A percentile compares a stretch with the other conserved stretches of the same genome.
These are phyloP conservation scores for Osmoderma eremita DNA, from an alignment of 2,888 invertebrate species.

Conservation along the genomic window DNA sequence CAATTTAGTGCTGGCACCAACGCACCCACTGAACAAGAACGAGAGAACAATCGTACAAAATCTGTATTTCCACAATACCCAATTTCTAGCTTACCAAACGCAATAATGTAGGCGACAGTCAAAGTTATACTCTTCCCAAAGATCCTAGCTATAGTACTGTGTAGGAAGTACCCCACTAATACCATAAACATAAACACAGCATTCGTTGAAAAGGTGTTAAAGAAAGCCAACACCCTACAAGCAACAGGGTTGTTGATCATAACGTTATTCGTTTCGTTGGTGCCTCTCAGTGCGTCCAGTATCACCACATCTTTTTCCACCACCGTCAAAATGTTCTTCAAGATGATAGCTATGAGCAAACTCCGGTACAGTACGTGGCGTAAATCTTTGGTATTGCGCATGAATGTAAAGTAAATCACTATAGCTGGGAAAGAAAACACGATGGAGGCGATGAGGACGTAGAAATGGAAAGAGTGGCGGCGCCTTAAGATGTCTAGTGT, in stretches of 20 bases:
- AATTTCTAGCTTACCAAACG: conserved; percentile 60
- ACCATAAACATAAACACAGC: conserved; percentile 77
- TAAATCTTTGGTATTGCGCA: conserved; percentile 57
- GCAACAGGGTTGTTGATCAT: conserved; percentile 66
- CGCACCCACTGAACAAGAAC: conserved; percentile 60
- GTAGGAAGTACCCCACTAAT: conserved; percentile 73
- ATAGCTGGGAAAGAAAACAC: conserved; percentile 69
- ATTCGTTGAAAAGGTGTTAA: conserved; percentile 68
- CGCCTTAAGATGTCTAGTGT: conserved; percentile 66
- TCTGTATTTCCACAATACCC: background rate
- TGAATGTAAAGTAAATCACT: conserved; percentile 68
- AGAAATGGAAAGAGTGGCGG: conserved; percentile 68
- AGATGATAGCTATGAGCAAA: conserved; percentile 68
- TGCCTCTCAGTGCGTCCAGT: conserved; percentile 67
- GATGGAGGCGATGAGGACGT: conserved; percentile 66
- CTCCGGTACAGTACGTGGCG: conserved; percentile 71
- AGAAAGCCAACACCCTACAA: conserved; percentile 68
- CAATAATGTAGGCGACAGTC: conserved; percentile 63
- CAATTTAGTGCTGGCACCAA: conserved; percentile 68
- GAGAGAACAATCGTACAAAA: background rate
- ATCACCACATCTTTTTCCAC: conserved; percentile 69
- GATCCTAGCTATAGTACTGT: conserved; percentile 73
- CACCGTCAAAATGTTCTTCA: conserved; percentile 69
- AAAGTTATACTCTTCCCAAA: conserved; percentile 64
- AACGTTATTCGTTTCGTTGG: conserved; percentile 61